Base-by-base conservation (phyloP, 2,797 vertebrate genomes). In the Miichthys miiuy region DNA sequence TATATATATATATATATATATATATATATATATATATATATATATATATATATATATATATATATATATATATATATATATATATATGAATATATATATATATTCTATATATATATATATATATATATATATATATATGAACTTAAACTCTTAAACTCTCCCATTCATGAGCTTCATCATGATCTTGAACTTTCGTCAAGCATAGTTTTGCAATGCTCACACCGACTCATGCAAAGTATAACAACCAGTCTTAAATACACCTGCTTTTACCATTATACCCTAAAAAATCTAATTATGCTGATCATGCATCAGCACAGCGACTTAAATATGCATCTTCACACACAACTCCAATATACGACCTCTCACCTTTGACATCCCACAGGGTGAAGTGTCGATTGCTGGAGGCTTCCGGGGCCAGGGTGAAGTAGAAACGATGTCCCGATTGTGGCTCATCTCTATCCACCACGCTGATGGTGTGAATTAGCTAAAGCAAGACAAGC, bases 401-500 rank as follows among this genome's bases (percentile, higher is more conserved):
- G 79, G 96, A 93, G 38, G 95, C 96, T 75, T 98, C 98, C 0
- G 98, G 97, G 0, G 94, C 96, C 90, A 99, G 82, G 0, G 95
- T 97, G 94, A 99, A 99, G 82, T 96, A 96, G 93, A 99, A 99
- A 46, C 90, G 97, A 87, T 99, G 98, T 54, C 97, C 98, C 0
- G 96, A 89, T 84, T 97, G 98, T 5, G 98, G 98, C 83, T 99
- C 98, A 0, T 99, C 98, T 64, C 95, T 93, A 88, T 99, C 98
- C 90, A 99, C 97, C 27, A 99, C 97, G 0, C 98, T 99, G 94
- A 99, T 97, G 68, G 97, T 99, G 94, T 99, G 98, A 94, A 99
- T 98, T 79, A 99, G 95, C 98, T 99, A 80, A 10, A 17, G 68
- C 71, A 21, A 69, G 7, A 63, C 14, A 75, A 30, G 25, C 21